Evolutionary conservation across 1,140 invertebrate genomes (phyloP).

Genomic region (Neotoxoptera formosana): DNA sequence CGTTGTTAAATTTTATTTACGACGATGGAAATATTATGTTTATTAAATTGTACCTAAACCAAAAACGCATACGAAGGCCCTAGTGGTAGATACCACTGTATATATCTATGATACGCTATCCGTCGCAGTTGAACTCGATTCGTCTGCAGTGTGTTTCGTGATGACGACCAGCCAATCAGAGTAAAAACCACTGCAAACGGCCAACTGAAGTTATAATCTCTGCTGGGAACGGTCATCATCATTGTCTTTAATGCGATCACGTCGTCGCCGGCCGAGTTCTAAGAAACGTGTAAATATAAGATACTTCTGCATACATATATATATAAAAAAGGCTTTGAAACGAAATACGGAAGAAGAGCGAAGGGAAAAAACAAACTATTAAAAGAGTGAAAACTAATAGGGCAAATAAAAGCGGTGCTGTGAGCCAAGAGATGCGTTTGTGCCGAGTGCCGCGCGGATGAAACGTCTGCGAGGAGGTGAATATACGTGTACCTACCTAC

Average conservation of each 20-base stretch:
- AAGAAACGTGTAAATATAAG: neutral
- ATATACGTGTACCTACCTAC: neutral
- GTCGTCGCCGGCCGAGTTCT: constrained; percentile 8
- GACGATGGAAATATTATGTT: neutral
- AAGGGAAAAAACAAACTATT: constrained; percentile 7
- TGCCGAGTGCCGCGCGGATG: neutral
- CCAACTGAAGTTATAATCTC: neutral
- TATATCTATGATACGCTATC: neutral
- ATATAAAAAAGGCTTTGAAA: neutral
- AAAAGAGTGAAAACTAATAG: constrained; percentile 17
- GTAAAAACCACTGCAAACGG: neutral
- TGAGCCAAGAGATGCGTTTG: neutral
- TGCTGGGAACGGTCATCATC: neutral
- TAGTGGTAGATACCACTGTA: neutral
- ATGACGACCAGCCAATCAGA: neutral
- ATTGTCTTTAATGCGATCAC: neutral
- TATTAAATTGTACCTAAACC: neutral
- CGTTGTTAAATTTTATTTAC: neutral
- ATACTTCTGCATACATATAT: neutral
- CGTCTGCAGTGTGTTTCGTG: neutral
- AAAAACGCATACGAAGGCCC: neutral
- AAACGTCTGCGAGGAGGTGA: neutral
- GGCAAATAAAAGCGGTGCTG: neutral
- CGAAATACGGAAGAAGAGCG: neutral
- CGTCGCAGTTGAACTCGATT: neutral